These are phyloP conservation scores for Centruroides sculpturatus DNA, from an alignment of 1,140 invertebrate species.

Conservation along the genomic window DNA sequence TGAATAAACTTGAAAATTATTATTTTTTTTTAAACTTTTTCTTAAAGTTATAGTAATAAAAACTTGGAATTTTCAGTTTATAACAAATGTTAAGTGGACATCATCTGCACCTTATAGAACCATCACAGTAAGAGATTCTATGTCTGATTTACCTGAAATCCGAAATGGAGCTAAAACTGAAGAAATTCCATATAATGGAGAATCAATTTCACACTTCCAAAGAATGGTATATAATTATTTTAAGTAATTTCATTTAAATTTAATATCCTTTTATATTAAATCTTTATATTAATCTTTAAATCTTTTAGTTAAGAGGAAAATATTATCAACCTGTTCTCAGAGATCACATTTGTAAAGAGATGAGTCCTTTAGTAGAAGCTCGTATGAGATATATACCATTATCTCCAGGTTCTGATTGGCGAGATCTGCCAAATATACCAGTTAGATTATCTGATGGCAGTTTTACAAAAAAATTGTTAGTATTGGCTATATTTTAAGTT, in stretches of 20 bases:
- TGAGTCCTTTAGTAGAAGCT: slow-evolving; percentile 60
- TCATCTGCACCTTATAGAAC: slow-evolving; percentile 53
- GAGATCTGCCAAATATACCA: slow-evolving; percentile 66
- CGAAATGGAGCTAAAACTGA: slow-evolving; percentile 51
- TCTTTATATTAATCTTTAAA: slow-evolving; percentile 9
- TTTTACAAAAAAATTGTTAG: slow-evolving; percentile 44
- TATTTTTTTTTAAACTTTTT: not conserved
- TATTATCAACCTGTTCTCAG: slow-evolving; percentile 35
- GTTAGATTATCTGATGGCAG: slow-evolving; percentile 54
- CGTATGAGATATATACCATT: slow-evolving; percentile 62
- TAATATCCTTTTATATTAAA: not conserved
- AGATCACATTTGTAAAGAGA: slow-evolving; percentile 76
- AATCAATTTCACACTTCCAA: slow-evolving; percentile 62
- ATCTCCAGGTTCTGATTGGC: slow-evolving; percentile 63
- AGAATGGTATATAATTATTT: slow-evolving; percentile 34
- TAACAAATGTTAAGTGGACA: slow-evolving; percentile 30
- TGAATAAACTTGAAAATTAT: not conserved
- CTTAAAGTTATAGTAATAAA: slow-evolving; percentile 15
- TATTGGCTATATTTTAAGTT: not conserved
- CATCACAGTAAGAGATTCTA: slow-evolving; percentile 60
- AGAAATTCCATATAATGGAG: slow-evolving; percentile 56
- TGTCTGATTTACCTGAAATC: slow-evolving; percentile 67
- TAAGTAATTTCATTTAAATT: not conserved
- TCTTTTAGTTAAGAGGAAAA: slow-evolving; percentile 41
- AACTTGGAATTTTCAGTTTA: slow-evolving; percentile 25